Base-by-base conservation (phyloP, 2,888 invertebrate genomes). In the Lasioglossum leucozonium region DNA sequence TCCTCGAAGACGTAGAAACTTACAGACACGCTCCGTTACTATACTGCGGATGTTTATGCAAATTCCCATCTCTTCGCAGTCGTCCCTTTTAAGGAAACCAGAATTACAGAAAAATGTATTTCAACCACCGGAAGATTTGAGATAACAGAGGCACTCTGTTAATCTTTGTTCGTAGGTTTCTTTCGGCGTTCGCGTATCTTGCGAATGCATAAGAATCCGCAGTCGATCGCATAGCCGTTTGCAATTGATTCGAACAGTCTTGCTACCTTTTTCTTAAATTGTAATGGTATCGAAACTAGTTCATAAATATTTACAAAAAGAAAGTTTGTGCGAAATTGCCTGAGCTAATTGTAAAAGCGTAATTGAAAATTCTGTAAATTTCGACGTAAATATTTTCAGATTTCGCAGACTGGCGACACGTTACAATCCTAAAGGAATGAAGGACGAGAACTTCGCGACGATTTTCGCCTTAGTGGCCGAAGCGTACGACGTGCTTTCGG, bases 401-500 rank as follows among this genome's bases (percentile, higher is more conserved):
- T 96, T 96, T 91, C 95, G 96, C 11, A 95, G 96, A 3, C 94
- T 96, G 51, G 96, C 96, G 4, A 94, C 97, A 44, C 96, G 96
- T 91, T 96, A 96, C 92, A 96, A 96, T 91, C 96, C 97, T 0
- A 96, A 96, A 90, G 96, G 93, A 79, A 84, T 93, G 73, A 86
- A 90, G 72, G 91, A 93, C 75, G 91, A 91, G 84, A 87, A 90
- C 72, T 83, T 90, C 58, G 82, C 95, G 86, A 94, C 95, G 79
- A 95, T 96, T 88, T 97, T 97, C 93, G 94, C 96, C 4, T 95
- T 97, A 34, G 96, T 97, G 76, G 97, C 96, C 47, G 98, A 98
- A 95, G 98, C 98, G 0, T 98, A 97, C 93, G 98, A 98, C 91
- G 97, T 98, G 13, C 95, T 98, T 42, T 94, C 96, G 1, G 96